A percentile compares a stretch with the other conserved stretches of the same genome.
Conservation (phyloP, 2,888 invertebrate genomes). For the Euproctis similis region DNA sequence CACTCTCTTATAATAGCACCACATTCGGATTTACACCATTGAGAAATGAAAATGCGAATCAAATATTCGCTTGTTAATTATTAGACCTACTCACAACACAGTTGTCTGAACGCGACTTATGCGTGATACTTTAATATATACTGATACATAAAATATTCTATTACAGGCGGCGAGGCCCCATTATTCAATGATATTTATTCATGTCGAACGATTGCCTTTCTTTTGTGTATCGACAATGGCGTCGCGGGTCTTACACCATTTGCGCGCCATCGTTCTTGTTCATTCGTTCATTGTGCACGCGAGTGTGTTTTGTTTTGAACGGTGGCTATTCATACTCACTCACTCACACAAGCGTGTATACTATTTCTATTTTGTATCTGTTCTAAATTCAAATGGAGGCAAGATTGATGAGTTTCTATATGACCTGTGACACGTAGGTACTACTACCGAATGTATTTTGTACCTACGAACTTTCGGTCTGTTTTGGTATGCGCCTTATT, state of each 20-base stretch:
- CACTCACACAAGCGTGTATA: constrained; percentile 22
- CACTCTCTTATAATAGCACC: constrained; percentile 6
- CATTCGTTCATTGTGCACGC: constrained; percentile 58
- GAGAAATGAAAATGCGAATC: constrained; percentile 26
- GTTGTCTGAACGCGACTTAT: constrained; percentile 54
- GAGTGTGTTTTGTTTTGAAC: constrained; percentile 56
- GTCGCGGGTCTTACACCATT: constrained; percentile 63
- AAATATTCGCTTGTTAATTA: constrained; percentile 26
- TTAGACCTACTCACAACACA: too few relatives aligned
- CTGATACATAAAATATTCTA: constrained; percentile 71
- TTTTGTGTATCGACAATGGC: constrained; percentile 70
- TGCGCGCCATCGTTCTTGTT: constrained; percentile 47
- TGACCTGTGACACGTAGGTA: constrained; percentile 73
- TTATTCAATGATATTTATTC: constrained; percentile 75
- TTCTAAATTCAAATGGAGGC: constrained; percentile 64
- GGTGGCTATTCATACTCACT: constrained; percentile 43
- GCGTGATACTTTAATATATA: constrained; percentile 65
- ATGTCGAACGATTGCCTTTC: constrained; percentile 75
- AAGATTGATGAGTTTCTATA: constrained; percentile 72
- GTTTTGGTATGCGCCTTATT: constrained; percentile 63
- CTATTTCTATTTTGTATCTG: constrained; percentile 40
- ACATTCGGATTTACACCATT: constrained; percentile 25
- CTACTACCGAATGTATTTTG: constrained; percentile 65
- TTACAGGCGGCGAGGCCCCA: constrained; percentile 60
- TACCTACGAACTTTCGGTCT: constrained; percentile 22